Percentiles rank a stretch among this genome's conserved stretches.
phyloP scores from a whole-genome alignment of 2,113 vertebrate species.

The Labrus mixtus region DNA sequence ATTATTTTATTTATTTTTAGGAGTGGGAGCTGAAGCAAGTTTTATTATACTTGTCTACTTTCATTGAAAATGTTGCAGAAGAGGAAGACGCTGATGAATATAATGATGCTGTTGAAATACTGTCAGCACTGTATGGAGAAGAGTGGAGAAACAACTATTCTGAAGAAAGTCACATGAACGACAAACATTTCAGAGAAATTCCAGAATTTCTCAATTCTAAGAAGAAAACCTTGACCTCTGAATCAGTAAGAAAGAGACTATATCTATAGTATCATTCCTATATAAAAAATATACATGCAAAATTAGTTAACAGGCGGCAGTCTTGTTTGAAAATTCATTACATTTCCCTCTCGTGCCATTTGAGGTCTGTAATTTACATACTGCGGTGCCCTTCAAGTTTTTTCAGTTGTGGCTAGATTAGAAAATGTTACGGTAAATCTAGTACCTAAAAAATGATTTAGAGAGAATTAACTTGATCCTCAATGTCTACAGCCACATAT shows the following conservation, averaged over 20 bases:
- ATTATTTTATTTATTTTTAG: neutral
- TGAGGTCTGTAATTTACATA: too few species aligned
- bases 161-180: neutral
- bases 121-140: slow-evolving; percentile 59
- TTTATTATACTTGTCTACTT: slow-evolving; percentile 20
- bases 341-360: too few species aligned
- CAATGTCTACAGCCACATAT: too few species aligned
- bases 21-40: slow-evolving; percentile 63
- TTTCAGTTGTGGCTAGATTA: too few species aligned
- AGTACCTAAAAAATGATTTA: too few species aligned
- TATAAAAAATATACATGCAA: neutral
- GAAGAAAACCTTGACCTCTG: slow-evolving; percentile 17
- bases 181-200: slow-evolving; percentile 48
- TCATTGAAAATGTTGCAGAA: neutral
- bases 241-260: slow-evolving; percentile 39
- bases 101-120: neutral
- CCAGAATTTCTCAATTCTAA: neutral
- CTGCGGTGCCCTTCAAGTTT: too few species aligned
- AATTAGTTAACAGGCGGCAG: too few species aligned
- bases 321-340: too few species aligned
- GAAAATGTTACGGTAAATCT: too few species aligned
- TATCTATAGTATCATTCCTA: neutral
- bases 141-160: slow-evolving; percentile 26
- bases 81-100: neutral
- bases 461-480: too few species aligned